A percentile compares a stretch with the other conserved stretches of the same genome.
phyloP scores from a whole-genome alignment of 2,888 invertebrate species.

The Monochamus alternatus region DNA sequence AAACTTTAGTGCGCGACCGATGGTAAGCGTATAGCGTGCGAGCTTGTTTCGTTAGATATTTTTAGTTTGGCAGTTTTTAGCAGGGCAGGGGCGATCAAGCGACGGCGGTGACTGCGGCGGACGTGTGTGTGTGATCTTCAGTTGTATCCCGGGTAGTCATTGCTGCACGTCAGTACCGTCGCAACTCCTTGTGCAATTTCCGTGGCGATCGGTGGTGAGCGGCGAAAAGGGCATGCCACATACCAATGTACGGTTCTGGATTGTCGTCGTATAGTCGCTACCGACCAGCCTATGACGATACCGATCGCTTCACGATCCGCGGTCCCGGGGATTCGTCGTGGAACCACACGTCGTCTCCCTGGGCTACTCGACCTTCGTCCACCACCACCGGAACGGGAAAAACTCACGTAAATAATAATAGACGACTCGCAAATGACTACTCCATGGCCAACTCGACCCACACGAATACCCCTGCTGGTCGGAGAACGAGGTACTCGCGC shows the following conservation, averaged over 20 bases:
- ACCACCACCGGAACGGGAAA: constrained; percentile 44
- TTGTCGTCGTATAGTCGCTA: constrained; percentile 66
- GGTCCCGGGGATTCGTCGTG: constrained; percentile 50
- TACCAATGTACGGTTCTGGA: constrained; percentile 62
- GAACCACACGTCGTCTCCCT: constrained; percentile 52
- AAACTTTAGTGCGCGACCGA: constrained; percentile 56
- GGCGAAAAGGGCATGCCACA: constrained; percentile 40
- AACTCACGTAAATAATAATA: constrained; percentile 48
- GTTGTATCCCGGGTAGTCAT: constrained; percentile 62
- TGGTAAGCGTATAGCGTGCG: constrained; percentile 58
- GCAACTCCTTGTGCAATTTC: constrained; percentile 18
- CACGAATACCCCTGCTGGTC: constrained; percentile 63
- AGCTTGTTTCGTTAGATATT: constrained; percentile 71
- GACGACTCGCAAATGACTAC: constrained; percentile 54
- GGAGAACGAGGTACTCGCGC: constrained; percentile 82
- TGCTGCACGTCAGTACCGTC: constrained; percentile 55
- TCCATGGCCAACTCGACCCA: constrained; percentile 52
- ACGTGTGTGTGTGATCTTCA: constrained; percentile 45
- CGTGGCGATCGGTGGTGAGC: constrained; percentile 22
- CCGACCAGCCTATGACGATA: constrained; percentile 65
- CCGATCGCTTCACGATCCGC: constrained; percentile 48
- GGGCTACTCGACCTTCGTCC: constrained; percentile 49
- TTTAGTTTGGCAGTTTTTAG: constrained; percentile 81
- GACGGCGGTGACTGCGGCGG: constrained; percentile 52
- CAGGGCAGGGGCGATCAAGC: constrained; percentile 68